A percentile compares a stretch with the other conserved stretches of the same genome.
These are phyloP conservation scores for Choloepus hoffmanni DNA, from an alignment of 2,113 vertebrate species.

Conservation along the genomic window DNA sequence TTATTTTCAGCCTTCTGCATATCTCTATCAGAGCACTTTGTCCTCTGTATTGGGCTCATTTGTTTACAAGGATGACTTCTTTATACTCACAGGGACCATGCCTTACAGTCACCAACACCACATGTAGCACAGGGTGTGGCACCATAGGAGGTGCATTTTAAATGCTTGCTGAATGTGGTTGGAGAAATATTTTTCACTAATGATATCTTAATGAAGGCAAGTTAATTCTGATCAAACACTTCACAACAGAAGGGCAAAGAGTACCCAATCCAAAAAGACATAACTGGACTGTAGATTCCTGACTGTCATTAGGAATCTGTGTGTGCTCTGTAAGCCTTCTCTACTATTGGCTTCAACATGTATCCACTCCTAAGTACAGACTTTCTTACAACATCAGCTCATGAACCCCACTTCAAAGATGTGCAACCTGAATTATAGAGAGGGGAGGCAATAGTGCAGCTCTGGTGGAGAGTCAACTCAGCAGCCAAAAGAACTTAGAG, in stretches of 20 bases:
- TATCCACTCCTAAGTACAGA: neutral
- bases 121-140: neutral
- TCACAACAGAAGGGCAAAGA: neutral
- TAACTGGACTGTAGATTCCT: neutral
- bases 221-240: neutral
- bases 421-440: slow-evolving; percentile 1
- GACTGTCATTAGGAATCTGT: neutral
- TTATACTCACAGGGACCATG: neutral
- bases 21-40: neutral
- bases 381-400: neutral
- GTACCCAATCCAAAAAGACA: neutral
- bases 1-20: neutral
- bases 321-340: neutral
- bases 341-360: neutral
- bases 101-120: neutral
- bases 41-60: neutral
- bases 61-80: neutral
- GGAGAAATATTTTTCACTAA: neutral
- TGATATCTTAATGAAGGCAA: neutral
- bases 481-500: neutral
- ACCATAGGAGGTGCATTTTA: neutral
- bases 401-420: neutral
- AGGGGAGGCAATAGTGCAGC: neutral
- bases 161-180: neutral
- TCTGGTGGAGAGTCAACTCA: neutral